Evolutionary conservation across 2,797 vertebrate species (phyloP), one percentile per base, ranked within the genome.

Genomic region (Gymnopithys bicolor): DNA sequence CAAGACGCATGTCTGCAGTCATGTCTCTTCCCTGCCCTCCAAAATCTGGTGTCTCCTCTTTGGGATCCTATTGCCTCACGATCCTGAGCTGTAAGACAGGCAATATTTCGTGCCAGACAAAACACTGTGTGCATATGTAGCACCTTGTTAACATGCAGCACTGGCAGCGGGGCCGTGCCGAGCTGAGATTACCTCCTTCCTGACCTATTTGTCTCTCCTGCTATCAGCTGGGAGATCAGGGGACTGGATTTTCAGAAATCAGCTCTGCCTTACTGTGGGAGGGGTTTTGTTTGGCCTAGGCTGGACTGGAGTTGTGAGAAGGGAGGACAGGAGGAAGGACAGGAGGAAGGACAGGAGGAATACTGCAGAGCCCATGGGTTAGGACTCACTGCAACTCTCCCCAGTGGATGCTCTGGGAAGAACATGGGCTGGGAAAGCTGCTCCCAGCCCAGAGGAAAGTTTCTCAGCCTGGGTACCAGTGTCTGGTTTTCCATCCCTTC

Each of bases 151-250:
- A 87, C 82, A 87, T 88, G 88, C 92, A 74, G 87, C 1, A 7
- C 87, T 75, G 73, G 56, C 0, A 0, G 41, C 19, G 0, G 80
- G 17, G 35, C 75, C 9, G 10, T 66, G 75, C 30, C 14, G 11
- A 88, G 85, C 85, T 11, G 51, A 84, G 93, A 70, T 81, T 84
- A 43, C 81, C 82, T 83, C 76, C 7, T 84, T 80, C 75, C 80
- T 90, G 69, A 82, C 90, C 94, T 88, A 33, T 95, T 91, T 95
- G 88, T 92, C 88, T 73, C 87, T 88, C 69, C 51, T 23, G 32
- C 80, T 90, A 33, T 93, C 88, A 43, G 64, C 56, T 30, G 75
- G 59, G 78, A 77, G 84, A 63, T 67, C 10, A 15, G 39, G 27
- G 59, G 73, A 56, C 59, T 93, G 93, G 60, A 46, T 73, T 74